Conservation (phyloP, 2,797 vertebrate genomes). For the Danio albolineatus region DNA sequence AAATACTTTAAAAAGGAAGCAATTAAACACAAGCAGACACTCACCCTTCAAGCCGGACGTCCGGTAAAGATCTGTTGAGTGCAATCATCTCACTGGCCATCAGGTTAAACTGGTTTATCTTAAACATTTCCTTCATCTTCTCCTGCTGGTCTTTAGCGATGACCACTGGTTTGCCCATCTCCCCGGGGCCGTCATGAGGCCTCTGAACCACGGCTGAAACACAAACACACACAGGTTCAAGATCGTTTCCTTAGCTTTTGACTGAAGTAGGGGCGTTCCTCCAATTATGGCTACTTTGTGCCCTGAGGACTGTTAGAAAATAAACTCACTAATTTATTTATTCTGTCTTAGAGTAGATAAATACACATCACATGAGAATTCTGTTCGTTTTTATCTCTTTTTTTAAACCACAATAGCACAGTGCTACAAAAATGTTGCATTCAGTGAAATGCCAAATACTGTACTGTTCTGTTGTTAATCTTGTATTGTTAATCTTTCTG, state of each 20-base stretch:
- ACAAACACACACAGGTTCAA: conserved; percentile 41
- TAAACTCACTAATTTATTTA: conserved; percentile 3
- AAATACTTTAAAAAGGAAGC: neutral
- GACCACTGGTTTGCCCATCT: conserved; percentile 96
- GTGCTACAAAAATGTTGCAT: neutral
- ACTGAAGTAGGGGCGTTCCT: neutral
- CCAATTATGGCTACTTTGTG: neutral
- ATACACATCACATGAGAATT: neutral
- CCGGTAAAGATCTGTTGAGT: conserved; percentile 94
- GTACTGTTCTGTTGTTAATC: too few relatives aligned
- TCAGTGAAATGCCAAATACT: neutral
- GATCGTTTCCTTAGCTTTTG: neutral
- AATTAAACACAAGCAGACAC: conserved; percentile 56
- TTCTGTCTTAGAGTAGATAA: neutral
- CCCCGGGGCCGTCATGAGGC: conserved; percentile 93
- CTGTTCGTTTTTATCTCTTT: neutral
- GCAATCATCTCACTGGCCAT: conserved; percentile 99
- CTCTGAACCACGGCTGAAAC: conserved; percentile 84
- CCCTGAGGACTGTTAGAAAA: neutral
- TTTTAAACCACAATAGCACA: neutral
- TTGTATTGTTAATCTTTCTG: too few relatives aligned
- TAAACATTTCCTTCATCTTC: conserved; percentile 99
- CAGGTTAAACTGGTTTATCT: conserved; percentile 99
- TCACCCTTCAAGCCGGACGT: conserved; percentile 97
- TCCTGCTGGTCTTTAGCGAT: conserved; percentile 97